A percentile compares a stretch with the other conserved stretches of the same genome.
These are phyloP conservation scores for Drosophila obscura DNA, from an alignment of 1,140 invertebrate species.

Conservation along the genomic window DNA sequence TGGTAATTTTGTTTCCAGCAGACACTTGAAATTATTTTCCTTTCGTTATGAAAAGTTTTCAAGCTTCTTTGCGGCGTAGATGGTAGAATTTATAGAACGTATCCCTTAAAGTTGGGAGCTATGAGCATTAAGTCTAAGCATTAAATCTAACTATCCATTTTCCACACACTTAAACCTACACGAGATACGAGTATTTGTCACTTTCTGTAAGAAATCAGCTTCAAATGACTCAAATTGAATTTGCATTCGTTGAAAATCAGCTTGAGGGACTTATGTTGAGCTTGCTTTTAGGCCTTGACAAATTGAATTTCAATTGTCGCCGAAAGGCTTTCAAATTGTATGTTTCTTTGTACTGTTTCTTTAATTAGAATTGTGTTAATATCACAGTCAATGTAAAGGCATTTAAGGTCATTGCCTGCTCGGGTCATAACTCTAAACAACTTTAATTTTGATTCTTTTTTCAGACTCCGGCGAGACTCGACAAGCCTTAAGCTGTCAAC, in stretches of 20 bases:
- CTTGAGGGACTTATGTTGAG: conserved; percentile 1
- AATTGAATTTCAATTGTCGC: conserved; percentile 43
- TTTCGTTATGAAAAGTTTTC: conserved; percentile 19
- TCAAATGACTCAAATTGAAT: conserved; percentile 11
- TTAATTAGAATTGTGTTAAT: conserved; percentile 10
- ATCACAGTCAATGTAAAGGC: conserved; percentile 40
- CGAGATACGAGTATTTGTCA: conserved; percentile 22
- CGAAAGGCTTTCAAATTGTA: background rate
- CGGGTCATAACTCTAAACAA: conserved; percentile 58
- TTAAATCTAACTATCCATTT: conserved; percentile 3
- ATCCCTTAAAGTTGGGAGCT: conserved; percentile 26
- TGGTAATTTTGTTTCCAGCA: conserved; percentile 43
- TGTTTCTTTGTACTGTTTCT: conserved; percentile 2
- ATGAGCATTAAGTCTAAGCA: conserved; percentile 12
- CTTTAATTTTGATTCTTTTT: conserved; percentile 30
- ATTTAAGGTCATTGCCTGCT: conserved; percentile 42
- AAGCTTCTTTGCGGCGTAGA: conserved; percentile 30
- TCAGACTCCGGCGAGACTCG: conserved; percentile 7
- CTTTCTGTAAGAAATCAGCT: background rate
- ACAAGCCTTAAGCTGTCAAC: conserved; percentile 47
- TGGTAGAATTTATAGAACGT: conserved; percentile 19
- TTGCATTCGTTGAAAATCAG: background rate
- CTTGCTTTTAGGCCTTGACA: conserved; percentile 31
- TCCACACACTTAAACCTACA: conserved; percentile 30
- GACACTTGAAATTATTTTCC: conserved; percentile 37